Evolutionary conservation across 2,797 vertebrate genomes (phyloP).

Genomic region (Lerista edwardsae): DNA sequence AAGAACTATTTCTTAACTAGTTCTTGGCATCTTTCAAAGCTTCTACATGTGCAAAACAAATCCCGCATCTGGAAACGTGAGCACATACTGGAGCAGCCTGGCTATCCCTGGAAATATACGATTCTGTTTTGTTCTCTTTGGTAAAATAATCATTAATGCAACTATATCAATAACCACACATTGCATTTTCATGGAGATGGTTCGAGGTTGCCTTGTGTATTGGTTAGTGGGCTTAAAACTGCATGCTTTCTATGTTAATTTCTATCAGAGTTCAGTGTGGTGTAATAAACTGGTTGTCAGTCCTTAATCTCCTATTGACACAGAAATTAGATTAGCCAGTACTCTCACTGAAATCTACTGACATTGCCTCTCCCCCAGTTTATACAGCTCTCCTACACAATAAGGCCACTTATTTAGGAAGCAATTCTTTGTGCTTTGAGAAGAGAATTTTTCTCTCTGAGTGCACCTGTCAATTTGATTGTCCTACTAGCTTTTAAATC

Average conservation of each 20-base stretch:
- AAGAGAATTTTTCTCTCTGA: not conserved
- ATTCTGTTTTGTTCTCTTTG: not conserved
- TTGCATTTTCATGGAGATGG: not conserved
- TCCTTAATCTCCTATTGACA: not conserved
- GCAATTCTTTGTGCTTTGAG: not conserved
- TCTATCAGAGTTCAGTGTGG: not conserved
- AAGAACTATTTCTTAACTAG: not conserved
- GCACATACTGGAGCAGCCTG: not conserved
- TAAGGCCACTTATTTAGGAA: not conserved
- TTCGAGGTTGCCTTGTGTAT: not conserved
- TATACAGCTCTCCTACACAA: not conserved
- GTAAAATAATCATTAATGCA: not conserved
- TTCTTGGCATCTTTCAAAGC: not conserved
- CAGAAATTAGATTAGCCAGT: not conserved
- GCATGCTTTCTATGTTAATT: not conserved
- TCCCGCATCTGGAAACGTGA: not conserved
- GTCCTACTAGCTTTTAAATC: not conserved
- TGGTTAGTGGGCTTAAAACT: not conserved
- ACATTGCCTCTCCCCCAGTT: not conserved
- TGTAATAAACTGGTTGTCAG: not conserved
- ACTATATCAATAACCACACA: not conserved
- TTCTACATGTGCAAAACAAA: not conserved
- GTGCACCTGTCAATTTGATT: not conserved
- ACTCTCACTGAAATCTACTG: not conserved
- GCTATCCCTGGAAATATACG: not conserved